Conservation (phyloP, 2,888 invertebrate genomes). For the Dryococelus australis region DNA sequence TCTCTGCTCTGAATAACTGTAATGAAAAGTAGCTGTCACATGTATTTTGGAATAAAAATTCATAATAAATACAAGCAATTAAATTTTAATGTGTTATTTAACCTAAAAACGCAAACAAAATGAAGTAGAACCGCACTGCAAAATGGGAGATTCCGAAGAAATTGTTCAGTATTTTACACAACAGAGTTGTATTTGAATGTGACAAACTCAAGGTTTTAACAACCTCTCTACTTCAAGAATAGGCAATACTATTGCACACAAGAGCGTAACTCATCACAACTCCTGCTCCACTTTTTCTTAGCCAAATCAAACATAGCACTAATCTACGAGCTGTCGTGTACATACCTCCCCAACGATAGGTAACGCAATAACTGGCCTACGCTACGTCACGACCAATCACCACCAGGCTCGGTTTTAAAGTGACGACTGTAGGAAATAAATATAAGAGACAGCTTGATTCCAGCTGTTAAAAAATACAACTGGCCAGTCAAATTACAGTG, state of each 20-base stretch:
- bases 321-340: background rate
- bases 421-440: too few relatives aligned
- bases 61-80: too few relatives aligned
- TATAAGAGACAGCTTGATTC: too few relatives aligned
- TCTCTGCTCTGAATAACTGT: too few relatives aligned
- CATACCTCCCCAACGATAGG: too few relatives aligned
- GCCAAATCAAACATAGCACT: background rate
- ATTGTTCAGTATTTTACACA: background rate
- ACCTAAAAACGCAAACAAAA: too few relatives aligned
- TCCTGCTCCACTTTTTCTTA: background rate
- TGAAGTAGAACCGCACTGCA: too few relatives aligned
- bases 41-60: too few relatives aligned
- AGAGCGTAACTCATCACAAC: background rate
- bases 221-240: too few relatives aligned
- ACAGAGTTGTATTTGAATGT: background rate
- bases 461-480: background rate
- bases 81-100: too few relatives aligned
- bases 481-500: background rate
- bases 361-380: too few relatives aligned
- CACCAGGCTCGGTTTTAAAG: background rate
- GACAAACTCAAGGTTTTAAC: background rate
- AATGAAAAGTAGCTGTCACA: too few relatives aligned
- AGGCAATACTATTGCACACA: background rate
- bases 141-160: background rate
- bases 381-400: background rate